phyloP scores from a whole-genome alignment of 2,113 vertebrate genomes.

The Chaetodon auriga region DNA sequence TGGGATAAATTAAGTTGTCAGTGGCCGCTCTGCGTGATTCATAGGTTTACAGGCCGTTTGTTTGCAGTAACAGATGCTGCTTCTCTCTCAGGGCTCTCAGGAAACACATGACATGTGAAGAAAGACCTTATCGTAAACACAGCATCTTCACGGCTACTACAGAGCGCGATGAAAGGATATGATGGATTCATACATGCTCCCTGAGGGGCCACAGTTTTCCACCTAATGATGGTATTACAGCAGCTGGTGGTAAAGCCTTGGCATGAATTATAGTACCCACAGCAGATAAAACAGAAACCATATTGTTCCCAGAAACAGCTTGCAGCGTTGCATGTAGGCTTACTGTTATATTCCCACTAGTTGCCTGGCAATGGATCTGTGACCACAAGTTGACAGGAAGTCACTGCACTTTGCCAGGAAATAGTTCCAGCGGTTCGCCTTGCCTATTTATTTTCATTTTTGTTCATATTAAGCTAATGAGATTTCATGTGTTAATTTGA shows the following conservation, averaged over 20 bases:
- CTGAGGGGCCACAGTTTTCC: constrained; percentile 32
- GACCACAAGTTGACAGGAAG: too few species aligned
- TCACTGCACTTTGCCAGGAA: too few species aligned
- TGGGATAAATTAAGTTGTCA: constrained; percentile 59
- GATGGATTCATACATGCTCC: constrained; percentile 44
- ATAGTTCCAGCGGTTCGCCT: too few species aligned
- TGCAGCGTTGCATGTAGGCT: too few species aligned
- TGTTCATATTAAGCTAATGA: too few species aligned
- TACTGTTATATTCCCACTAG: too few species aligned
- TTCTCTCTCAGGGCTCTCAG: constrained; percentile 2
- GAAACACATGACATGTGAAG: constrained; percentile 18
- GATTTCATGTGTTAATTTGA: too few species aligned
- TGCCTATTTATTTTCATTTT: too few species aligned
- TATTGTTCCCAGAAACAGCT: too few species aligned
- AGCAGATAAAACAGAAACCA: constrained; percentile 25
- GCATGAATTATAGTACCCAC: constrained; percentile 12
- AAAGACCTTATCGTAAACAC: constrained; percentile 42
- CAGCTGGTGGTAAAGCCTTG: constrained; percentile 39
- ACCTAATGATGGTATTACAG: constrained; percentile 61
- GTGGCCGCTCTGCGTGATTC: constrained; percentile 50
- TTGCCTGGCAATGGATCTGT: too few species aligned
- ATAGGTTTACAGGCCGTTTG: constrained; percentile 22
- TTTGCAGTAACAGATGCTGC: constrained; percentile 59
- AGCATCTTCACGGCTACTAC: constrained; percentile 7
- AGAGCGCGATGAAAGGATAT: constrained; percentile 57